phyloP scores from a whole-genome alignment of 2,113 vertebrate genomes.

The Pipa parva region DNA sequence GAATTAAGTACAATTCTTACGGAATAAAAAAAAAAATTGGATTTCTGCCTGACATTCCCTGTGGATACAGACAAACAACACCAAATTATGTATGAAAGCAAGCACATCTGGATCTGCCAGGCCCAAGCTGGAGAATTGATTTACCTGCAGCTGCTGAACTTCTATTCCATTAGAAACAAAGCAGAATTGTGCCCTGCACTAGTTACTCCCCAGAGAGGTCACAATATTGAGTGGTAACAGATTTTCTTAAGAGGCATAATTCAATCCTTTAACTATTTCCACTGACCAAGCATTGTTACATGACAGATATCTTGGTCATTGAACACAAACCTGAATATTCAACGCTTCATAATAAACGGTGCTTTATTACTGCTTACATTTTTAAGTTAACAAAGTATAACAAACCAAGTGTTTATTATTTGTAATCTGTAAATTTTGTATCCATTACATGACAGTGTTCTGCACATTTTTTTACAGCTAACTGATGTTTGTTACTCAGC shows the following conservation, averaged over 20 bases:
- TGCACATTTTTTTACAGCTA: no score
- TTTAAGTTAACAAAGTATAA: no score
- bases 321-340: no score
- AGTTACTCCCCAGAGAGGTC: conserved; percentile 9
- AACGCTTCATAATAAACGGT: no score
- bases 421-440: no score
- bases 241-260: conserved; percentile 25
- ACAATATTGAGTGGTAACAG: conserved; percentile 31
- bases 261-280: conserved; percentile 1
- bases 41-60: conserved; percentile 31
- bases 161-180: conserved; percentile 12
- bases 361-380: no score
- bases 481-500: no score
- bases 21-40: conserved; percentile 12
- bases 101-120: conserved; percentile 31
- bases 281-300: neutral
- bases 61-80: conserved; percentile 24
- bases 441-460: no score
- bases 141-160: conserved; percentile 27
- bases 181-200: conserved; percentile 12
- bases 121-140: neutral
- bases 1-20: conserved; percentile 7
- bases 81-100: conserved; percentile 36
- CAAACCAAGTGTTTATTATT: no score
- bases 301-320: neutral